Conservation (phyloP, 2,113 vertebrate species). For the Catharus minimus region DNA sequence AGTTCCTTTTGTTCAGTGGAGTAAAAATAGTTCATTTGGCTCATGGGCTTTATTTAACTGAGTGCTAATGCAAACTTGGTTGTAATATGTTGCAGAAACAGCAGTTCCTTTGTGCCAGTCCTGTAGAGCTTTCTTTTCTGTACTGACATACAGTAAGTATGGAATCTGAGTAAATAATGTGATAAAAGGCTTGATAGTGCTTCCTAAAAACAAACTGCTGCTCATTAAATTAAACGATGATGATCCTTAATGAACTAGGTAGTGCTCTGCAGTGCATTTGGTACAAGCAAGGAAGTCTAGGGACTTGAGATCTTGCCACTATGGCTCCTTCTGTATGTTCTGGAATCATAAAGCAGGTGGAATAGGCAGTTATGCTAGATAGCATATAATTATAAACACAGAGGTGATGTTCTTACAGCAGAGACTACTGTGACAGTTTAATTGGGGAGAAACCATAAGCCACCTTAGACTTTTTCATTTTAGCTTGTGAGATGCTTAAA, state of each 20-base stretch:
- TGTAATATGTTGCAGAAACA: constrained; percentile 1
- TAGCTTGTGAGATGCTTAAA: background rate
- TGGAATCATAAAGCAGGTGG: background rate
- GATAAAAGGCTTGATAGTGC: background rate
- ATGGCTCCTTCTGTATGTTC: fast-evolving
- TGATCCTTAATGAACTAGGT: background rate
- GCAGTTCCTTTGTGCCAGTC: constrained; percentile 3
- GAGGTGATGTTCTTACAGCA: background rate
- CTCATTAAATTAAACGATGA: background rate
- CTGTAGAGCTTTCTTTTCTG: background rate
- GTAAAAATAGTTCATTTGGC: constrained; percentile 32
- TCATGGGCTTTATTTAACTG: constrained; percentile 25
- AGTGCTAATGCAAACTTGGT: background rate
- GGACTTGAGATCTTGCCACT: fast-evolving
- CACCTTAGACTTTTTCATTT: background rate
- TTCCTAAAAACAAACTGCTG: background rate
- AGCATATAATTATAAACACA: background rate
- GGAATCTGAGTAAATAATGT: background rate
- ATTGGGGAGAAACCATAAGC: background rate
- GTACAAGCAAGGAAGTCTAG: background rate
- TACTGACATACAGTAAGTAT: background rate
- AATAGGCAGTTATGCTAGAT: background rate
- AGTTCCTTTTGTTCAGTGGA: background rate
- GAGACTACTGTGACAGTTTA: background rate
- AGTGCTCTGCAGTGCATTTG: background rate